These are phyloP conservation scores for Siniperca scherzeri DNA, from an alignment of 2,797 vertebrate genomes.

Conservation along the genomic window DNA sequence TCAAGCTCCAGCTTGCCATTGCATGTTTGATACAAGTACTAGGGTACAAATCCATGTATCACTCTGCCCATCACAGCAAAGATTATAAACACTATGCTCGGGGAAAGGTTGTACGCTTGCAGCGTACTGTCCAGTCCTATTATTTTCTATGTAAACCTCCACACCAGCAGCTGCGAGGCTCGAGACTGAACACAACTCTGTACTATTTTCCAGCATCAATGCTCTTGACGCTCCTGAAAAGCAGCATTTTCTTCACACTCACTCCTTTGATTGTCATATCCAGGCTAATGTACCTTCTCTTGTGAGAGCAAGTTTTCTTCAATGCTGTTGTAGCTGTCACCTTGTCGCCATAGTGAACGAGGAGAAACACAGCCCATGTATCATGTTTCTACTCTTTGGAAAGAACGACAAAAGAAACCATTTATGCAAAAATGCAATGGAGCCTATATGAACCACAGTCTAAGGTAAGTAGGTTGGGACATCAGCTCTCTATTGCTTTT, in stretches of 20 bases:
- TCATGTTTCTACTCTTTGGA: constrained; percentile 4
- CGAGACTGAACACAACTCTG: constrained; percentile 4
- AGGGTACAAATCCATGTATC: background rate
- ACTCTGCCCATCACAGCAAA: background rate
- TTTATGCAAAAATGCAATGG: background rate
- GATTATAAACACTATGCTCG: background rate
- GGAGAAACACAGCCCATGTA: background rate
- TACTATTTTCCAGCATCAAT: constrained; percentile 27
- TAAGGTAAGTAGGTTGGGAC: background rate
- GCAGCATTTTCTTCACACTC: background rate
- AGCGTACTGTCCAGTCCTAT: background rate
- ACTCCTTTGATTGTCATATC: constrained; percentile 35
- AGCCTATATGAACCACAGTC: background rate
- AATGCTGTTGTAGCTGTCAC: background rate
- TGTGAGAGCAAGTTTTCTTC: constrained; percentile 14
- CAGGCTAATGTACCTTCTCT: constrained; percentile 27
- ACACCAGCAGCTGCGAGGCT: background rate
- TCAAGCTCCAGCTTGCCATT: background rate
- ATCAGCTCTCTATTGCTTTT: background rate
- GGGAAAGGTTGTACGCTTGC: constrained; percentile 7
- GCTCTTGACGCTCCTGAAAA: background rate
- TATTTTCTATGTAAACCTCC: background rate
- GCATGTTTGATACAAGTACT: background rate
- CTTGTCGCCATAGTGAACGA: too few relatives aligned
- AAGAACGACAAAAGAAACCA: background rate